These are phyloP conservation scores for Proales similis DNA, from an alignment of 1,140 invertebrate genomes.

Conservation along the genomic window DNA sequence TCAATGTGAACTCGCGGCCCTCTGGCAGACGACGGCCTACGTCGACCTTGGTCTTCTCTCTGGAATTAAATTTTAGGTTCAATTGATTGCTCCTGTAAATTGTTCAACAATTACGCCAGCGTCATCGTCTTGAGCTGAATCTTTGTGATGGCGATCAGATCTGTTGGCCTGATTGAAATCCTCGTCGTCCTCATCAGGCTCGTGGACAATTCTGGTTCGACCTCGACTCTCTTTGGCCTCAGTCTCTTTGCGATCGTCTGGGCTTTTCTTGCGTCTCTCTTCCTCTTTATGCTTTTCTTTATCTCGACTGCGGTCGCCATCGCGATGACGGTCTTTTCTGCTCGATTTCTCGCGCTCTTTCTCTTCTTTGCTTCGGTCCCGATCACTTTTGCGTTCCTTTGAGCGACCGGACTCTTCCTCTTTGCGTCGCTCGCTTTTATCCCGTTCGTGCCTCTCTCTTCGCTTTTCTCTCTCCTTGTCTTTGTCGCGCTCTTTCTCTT, in stretches of 20 bases:
- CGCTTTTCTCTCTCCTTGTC: conserved; percentile 41
- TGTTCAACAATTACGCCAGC: no score
- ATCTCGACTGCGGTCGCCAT: conserved; percentile 39
- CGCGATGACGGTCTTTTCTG: conserved; percentile 18
- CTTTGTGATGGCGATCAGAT: not conserved
- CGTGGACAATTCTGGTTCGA: not conserved
- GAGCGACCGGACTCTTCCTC: not conserved
- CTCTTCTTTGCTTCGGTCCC: conserved; percentile 37
- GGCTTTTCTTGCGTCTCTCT: conserved; percentile 33
- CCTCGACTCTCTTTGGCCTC: conserved; percentile 22
- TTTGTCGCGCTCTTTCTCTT: conserved; percentile 39
- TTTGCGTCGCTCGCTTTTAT: conserved; percentile 3
- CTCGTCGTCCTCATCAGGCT: not conserved
- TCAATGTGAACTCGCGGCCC: no score
- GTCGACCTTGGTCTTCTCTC: no score
- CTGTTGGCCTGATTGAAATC: not conserved
- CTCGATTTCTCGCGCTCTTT: conserved; percentile 1
- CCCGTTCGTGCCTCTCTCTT: conserved; percentile 40
- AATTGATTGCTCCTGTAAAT: no score
- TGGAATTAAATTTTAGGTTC: no score
- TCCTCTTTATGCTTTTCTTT: conserved; percentile 20
- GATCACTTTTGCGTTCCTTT: conserved; percentile 39
- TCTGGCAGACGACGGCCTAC: no score
- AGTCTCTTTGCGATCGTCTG: conserved; percentile 6
- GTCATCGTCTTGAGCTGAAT: not conserved